Evolutionary conservation across 1,140 invertebrate species (phyloP), one percentile per base, ranked within the genome.

Genomic region (Hesperophylax magnus): DNA sequence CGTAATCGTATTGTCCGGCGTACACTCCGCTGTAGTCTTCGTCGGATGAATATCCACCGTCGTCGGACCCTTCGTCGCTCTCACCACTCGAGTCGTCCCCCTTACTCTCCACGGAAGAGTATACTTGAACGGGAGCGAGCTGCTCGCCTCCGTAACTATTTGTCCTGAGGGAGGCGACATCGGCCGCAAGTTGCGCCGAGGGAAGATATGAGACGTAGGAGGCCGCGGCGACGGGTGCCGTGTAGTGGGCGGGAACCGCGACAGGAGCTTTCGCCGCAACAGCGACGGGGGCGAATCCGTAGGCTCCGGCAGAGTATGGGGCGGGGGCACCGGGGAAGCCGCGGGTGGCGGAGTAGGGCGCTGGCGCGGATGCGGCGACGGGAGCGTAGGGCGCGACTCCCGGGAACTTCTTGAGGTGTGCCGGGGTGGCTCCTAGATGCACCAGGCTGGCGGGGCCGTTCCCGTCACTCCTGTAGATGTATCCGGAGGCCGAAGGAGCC

Each of bases 401-500:
- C 27, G 81, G 83, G 39, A 87, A 81, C 67, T 88, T 87, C n/a
- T 88, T 86, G 15, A 90, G 84, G 34, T 90, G 88, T 77, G 88
- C 86, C 76, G 89, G 88, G 65, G 86, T 87, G 24, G 88, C 88
- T 18, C 89, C 89, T 85, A 92, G 88, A 81, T 89, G 85, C 8
- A 89, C 86, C 14, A 90, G 89, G 72, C 87, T 89, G 3, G 86
- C 88, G 2, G 88, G 87, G 0, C 88, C 88, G 39, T 89, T 86
- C 34, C 86, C 88, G 65, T 90, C 88, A 81, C 89, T 91, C 58
- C 90, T 87, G 84, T 90, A 92, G 58, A 91, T 89, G 81, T 90
- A 92, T 8, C 91, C 91, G 0, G 90, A 90, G 0, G 90, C 90
- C 0, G 88, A 88, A 1, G 89, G 89, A 39, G 89, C 88, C n/a